Evolutionary conservation across 2,888 invertebrate species (phyloP).

Genomic region (Ryuthela nishihirai): DNA sequence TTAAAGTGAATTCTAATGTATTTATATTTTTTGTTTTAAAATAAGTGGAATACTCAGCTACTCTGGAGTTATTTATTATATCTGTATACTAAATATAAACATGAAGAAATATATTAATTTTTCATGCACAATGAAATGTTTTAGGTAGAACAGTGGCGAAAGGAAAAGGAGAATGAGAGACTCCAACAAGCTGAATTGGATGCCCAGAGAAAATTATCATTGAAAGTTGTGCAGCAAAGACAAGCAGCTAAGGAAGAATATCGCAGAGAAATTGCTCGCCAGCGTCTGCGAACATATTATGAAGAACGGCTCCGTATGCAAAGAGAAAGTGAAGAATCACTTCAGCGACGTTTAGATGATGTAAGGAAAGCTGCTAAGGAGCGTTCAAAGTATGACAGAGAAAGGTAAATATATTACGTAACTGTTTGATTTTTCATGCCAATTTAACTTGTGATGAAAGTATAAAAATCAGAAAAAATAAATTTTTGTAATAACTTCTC

Average conservation of each 20-base stretch:
- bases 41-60: no score
- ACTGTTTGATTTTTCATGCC: no score
- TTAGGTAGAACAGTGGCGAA: slow-evolving; percentile 37
- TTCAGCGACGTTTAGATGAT: slow-evolving; percentile 34
- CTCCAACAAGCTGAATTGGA: slow-evolving; percentile 33
- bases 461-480: no score
- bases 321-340: slow-evolving; percentile 32
- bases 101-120: background rate
- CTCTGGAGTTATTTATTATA: no score
- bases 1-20: no score
- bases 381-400: slow-evolving; percentile 33
- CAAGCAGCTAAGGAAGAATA: slow-evolving; percentile 36
- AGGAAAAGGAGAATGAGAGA: slow-evolving; percentile 34
- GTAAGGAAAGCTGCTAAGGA: slow-evolving; percentile 24
- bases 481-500: no score
- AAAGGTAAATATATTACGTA: slow-evolving; percentile 18
- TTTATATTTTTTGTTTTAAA: no score
- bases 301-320: slow-evolving; percentile 32
- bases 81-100: no score
- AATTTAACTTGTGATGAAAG: no score
- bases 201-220: slow-evolving; percentile 26
- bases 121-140: background rate
- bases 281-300: slow-evolving; percentile 27
- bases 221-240: slow-evolving; percentile 33
- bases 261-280: slow-evolving; percentile 27